A percentile compares a stretch with the other conserved stretches of the same genome.
phyloP scores from a whole-genome alignment of 2,113 vertebrate genomes.

The Cathartes aura region DNA sequence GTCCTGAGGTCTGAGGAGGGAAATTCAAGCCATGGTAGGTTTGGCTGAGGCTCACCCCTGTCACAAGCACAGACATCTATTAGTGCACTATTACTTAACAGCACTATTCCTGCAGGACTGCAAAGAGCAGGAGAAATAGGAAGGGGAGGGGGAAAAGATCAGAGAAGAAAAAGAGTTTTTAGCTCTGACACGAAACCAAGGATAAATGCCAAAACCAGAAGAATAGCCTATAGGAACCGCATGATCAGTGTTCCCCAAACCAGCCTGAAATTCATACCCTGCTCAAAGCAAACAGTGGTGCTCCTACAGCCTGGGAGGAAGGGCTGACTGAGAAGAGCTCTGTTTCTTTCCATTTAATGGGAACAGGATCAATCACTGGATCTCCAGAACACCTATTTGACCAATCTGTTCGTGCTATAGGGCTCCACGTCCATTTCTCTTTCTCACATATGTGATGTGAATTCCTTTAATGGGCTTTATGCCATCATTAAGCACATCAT shows the following conservation, averaged over 20 bases:
- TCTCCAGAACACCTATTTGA: neutral
- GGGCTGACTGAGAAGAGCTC: neutral
- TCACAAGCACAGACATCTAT: neutral
- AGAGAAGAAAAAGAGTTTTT: neutral
- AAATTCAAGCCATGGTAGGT: neutral
- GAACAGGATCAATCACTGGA: neutral
- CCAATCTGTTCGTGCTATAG: rapidly evolving
- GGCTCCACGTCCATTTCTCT: neutral
- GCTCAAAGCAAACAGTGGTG: neutral
- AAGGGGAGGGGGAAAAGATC: neutral
- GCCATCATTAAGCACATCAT: neutral
- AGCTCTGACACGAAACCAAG: neutral
- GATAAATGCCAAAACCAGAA: neutral
- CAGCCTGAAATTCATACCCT: neutral
- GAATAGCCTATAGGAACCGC: neutral
- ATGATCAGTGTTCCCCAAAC: neutral
- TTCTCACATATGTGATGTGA: neutral
- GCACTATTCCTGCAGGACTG: neutral
- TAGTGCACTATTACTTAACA: neutral
- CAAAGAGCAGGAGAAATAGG: neutral
- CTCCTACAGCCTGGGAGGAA: neutral
- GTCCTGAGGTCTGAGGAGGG: constrained; percentile 29
- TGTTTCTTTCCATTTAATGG: neutral
- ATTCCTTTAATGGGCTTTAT: neutral
- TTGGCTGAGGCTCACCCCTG: neutral